phyloP scores from a whole-genome alignment of 2,888 invertebrate genomes.

The Mesorhabditis belari region DNA sequence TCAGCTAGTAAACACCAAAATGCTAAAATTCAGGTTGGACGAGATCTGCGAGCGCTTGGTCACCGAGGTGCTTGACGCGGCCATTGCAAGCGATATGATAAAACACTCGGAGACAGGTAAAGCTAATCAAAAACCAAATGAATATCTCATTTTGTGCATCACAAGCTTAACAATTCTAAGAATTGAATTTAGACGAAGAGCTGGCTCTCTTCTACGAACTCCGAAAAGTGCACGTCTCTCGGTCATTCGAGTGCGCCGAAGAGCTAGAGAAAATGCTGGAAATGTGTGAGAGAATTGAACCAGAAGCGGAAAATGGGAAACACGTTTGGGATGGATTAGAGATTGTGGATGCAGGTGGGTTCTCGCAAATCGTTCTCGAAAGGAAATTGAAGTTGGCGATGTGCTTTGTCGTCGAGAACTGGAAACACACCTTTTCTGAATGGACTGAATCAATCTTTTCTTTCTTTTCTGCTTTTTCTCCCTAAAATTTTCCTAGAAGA shows the following conservation, averaged over 20 bases:
- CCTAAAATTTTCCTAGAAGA: too few relatives aligned
- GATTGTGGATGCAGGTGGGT: not conserved
- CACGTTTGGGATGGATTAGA: not conserved
- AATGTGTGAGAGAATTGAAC: not conserved
- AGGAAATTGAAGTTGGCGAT: too few relatives aligned
- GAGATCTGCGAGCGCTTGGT: not conserved
- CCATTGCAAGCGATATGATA: not conserved
- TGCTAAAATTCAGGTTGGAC: not conserved
- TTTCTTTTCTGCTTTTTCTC: too few relatives aligned
- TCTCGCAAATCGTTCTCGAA: too few relatives aligned
- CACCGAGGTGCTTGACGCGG: not conserved
- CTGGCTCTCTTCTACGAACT: not conserved
- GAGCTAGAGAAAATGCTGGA: slow-evolving; percentile 8
- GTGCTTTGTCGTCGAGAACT: too few relatives aligned
- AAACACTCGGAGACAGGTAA: not conserved
- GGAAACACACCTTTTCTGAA: too few relatives aligned
- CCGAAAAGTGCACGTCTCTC: slow-evolving; percentile 10
- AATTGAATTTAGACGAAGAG: not conserved
- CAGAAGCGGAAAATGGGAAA: not conserved
- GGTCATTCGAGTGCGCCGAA: slow-evolving; percentile 20
- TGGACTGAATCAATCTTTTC: too few relatives aligned
- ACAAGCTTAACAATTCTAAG: too few relatives aligned
- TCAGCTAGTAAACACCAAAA: too few relatives aligned
- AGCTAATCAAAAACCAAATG: too few relatives aligned
- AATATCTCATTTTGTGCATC: too few relatives aligned